Evolutionary conservation across 2,113 vertebrate genomes (phyloP), one percentile per base, ranked within the genome.

Genomic region (Apistogramma diplotaenia): DNA sequence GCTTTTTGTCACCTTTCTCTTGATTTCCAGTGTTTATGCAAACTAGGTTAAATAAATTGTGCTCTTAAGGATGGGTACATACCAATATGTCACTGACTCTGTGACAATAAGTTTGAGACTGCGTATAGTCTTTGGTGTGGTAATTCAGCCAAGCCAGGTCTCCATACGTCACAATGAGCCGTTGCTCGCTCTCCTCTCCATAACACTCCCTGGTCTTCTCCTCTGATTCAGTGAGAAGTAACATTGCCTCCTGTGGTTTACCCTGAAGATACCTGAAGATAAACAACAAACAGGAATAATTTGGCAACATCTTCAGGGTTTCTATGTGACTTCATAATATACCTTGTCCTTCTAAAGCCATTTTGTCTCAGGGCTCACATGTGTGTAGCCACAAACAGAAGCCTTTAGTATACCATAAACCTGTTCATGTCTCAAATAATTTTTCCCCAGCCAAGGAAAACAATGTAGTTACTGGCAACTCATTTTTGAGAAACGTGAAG

Each of bases 111-210:
- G 2, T 31, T 11, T 55, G 46, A 3, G 81, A 71, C 65, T 77
- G 13, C 8, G 0, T 7, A 4, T 33, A 25, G 57, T 78, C 49
- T 62, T 51, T 1, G 0, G 11, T 83, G 65, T 78, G 57, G 35
- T 83, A 83, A 8, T 74, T 78, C 13, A 83, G 19, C 75, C 81
- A 83, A 57, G 81, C 81, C 74, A 83, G 29, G 43, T 83, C 81
- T 72, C 81, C 81, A 1, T 77, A 77, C 1, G 25, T 77, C 81
- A 83, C 81, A 1, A 78, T 62, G 51, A 83, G 67, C 56, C 81
- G 25, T 49, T 0, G 35, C 15, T 83, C 81, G 3, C 0, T 54
- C 8, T 83, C 74, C 15, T 0, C 49, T 3, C 58, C 57, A 7
- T 73, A 78, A 60, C 55, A 21, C 46, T 78, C 13, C 49, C 2